A percentile compares a stretch with the other conserved stretches of the same genome.
Evolutionary conservation across 2,113 vertebrate species (phyloP).

Genomic region (Callorhinus ursinus): DNA sequence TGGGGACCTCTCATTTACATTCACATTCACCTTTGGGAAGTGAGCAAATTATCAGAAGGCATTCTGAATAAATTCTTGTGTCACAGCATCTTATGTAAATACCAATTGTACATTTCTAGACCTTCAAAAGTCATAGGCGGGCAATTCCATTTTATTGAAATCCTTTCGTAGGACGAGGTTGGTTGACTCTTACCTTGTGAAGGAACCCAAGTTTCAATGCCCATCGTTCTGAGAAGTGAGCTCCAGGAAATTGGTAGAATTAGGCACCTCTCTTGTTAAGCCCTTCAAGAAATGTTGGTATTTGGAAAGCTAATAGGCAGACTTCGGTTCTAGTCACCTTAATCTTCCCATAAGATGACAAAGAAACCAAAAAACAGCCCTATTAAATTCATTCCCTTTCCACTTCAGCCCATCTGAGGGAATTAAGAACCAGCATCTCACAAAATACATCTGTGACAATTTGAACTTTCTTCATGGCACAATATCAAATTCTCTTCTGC

Average conservation of each 20-base stretch:
- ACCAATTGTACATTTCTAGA: background rate
- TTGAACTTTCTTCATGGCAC: constrained; percentile 43
- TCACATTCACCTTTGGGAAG: background rate
- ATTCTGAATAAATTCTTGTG: constrained; percentile 10
- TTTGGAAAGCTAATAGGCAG: background rate
- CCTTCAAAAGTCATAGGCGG: background rate
- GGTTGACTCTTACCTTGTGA: background rate
- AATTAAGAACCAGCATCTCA: constrained; percentile 1
- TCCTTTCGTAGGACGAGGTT: background rate
- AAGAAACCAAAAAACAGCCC: constrained; percentile 13
- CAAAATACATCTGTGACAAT: constrained; percentile 52
- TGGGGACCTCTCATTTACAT: background rate
- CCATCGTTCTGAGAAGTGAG: background rate
- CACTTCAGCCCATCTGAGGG: background rate
- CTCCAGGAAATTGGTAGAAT: background rate
- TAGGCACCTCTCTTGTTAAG: background rate
- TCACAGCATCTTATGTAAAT: background rate
- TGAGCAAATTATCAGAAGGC: background rate
- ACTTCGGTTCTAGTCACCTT: background rate
- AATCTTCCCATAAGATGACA: background rate
- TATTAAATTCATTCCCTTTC: background rate
- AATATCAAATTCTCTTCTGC: constrained; percentile 36
- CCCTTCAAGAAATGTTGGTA: background rate
- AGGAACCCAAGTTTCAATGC: background rate
- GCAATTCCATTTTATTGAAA: background rate